phyloP scores from a whole-genome alignment of 2,113 vertebrate genomes.

The Epinephelus fuscoguttatus region DNA sequence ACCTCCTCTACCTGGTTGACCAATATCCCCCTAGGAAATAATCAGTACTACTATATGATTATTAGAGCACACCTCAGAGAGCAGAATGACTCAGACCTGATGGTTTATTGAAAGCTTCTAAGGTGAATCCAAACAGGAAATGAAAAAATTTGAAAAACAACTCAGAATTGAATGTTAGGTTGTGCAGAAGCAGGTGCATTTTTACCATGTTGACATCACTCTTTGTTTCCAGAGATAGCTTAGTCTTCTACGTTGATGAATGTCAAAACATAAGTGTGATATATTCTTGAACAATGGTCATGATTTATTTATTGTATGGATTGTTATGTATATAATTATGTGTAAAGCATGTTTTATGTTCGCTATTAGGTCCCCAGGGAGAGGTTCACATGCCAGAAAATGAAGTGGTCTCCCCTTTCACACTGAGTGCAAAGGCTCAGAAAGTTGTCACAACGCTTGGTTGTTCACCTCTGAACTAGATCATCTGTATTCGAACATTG shows the following conservation, averaged over 20 bases:
- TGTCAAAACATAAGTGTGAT: background rate
- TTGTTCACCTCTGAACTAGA: too few relatives aligned
- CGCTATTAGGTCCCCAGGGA: too few relatives aligned
- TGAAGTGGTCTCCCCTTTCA: too few relatives aligned
- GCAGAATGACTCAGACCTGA: background rate
- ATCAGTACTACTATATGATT: background rate
- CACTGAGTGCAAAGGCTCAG: too few relatives aligned
- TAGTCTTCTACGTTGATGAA: background rate
- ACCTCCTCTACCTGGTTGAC: conserved; percentile 79
- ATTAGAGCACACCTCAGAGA: background rate
- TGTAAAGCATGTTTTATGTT: too few relatives aligned
- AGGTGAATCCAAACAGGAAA: background rate
- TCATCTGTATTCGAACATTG: too few relatives aligned
- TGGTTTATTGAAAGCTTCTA: background rate
- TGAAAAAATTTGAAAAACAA: background rate
- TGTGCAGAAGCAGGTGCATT: background rate
- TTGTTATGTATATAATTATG: too few relatives aligned
- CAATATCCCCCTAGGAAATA: conserved; percentile 81
- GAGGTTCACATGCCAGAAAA: too few relatives aligned
- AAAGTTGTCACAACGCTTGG: too few relatives aligned
- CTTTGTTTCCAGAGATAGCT: background rate
- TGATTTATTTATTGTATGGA: too few relatives aligned
- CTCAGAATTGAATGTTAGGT: background rate
- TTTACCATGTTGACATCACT: background rate
- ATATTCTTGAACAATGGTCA: too few relatives aligned